Conservation (phyloP, 2,113 vertebrate genomes). For the Lamprotornis superbus region DNA sequence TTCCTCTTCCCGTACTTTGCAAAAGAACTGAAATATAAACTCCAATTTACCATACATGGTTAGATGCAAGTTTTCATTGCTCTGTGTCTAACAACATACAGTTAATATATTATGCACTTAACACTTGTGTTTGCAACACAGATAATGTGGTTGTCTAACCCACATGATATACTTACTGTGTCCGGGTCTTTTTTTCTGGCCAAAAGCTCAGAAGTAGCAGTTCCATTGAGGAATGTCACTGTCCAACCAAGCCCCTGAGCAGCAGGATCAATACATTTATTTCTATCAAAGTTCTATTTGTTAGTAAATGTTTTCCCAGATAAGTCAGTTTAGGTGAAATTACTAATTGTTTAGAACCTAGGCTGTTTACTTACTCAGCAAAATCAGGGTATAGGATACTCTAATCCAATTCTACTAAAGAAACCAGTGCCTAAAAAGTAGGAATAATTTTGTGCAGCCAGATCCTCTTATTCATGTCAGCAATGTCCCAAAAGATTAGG, state of each 20-base stretch:
- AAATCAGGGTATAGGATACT: not conserved
- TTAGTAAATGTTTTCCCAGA: not conserved
- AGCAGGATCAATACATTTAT: not conserved
- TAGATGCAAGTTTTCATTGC: not conserved
- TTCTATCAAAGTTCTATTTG: not conserved
- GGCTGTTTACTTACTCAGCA: not conserved
- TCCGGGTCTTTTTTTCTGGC: not conserved
- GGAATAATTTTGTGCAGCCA: not conserved
- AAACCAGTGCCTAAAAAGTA: not conserved
- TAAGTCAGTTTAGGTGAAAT: not conserved
- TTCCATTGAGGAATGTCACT: fast-evolving
- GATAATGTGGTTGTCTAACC: not conserved
- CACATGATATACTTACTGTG: not conserved
- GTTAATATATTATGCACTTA: conserved; percentile 27
- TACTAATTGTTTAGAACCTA: not conserved
- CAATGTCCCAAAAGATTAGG: not conserved
- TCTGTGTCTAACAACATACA: not conserved
- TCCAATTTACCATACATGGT: not conserved
- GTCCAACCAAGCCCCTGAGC: not conserved
- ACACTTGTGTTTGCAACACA: not conserved
- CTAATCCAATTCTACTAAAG: not conserved
- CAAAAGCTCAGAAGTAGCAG: not conserved
- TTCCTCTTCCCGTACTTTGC: conserved; percentile 4
- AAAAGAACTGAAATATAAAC: conserved; percentile 19
- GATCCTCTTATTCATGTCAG: not conserved